phyloP scores from a whole-genome alignment of 2,888 invertebrate species.

The Campoletis raptor region DNA sequence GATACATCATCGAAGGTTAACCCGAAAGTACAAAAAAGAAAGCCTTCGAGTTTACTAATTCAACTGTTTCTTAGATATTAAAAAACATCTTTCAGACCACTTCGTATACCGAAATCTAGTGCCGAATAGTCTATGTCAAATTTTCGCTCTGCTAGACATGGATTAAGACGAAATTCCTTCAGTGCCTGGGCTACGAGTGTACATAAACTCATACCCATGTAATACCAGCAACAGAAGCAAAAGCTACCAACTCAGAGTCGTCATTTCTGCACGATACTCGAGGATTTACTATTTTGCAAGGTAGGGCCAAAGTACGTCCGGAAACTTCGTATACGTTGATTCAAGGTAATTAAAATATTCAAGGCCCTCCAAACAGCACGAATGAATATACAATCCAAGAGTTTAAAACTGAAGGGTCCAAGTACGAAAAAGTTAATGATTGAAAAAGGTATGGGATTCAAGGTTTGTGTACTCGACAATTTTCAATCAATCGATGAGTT shows the following conservation, averaged over 20 bases:
- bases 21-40: background rate
- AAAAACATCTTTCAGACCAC: background rate
- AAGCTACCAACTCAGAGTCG: constrained; percentile 30
- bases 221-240: constrained; percentile 21
- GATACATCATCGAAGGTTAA: background rate
- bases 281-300: constrained; percentile 50
- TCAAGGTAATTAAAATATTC: constrained; percentile 16
- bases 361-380: background rate
- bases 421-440: background rate
- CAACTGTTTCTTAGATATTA: background rate
- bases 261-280: constrained; percentile 37
- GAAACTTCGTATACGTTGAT: background rate
- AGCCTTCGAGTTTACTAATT: background rate
- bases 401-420: background rate
- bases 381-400: background rate
- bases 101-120: background rate
- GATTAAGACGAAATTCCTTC: constrained; percentile 57
- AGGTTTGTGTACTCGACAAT: background rate
- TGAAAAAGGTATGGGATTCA: background rate
- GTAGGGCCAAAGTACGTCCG: constrained; percentile 14
- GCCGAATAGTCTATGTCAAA: constrained; percentile 30
- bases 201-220: constrained; percentile 15
- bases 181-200: constrained; percentile 30
- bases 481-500: background rate
- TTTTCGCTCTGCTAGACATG: constrained; percentile 30